phyloP scores from a whole-genome alignment of 1,140 invertebrate genomes.

The Heliconius eleuchia region DNA sequence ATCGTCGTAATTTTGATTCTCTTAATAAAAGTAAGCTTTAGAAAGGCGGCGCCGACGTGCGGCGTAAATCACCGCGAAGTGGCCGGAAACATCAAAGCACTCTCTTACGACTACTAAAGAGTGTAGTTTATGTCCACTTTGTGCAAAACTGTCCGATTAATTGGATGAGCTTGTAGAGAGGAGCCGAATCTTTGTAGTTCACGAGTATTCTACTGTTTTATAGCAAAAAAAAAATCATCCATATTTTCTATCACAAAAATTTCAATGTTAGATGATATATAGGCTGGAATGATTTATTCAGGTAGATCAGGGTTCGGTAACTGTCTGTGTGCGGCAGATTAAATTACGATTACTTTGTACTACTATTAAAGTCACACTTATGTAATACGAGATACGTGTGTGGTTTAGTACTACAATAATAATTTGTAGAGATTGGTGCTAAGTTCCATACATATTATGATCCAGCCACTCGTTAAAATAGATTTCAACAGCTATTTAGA shows the following conservation, averaged over 20 bases:
- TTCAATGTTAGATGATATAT: neutral
- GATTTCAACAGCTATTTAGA: neutral
- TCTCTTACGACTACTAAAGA: constrained; percentile 23
- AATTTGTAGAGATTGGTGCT: neutral
- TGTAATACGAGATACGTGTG: too few species aligned
- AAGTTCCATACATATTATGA: neutral
- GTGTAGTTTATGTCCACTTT: constrained; percentile 29
- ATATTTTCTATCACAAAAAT: neutral
- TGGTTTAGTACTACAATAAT: neutral
- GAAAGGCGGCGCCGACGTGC: constrained; percentile 16
- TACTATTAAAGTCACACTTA: too few species aligned
- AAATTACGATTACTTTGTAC: neutral
- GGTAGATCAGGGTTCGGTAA: too few species aligned
- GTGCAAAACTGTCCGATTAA: constrained; percentile 19
- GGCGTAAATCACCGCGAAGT: constrained; percentile 22
- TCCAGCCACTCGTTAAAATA: neutral
- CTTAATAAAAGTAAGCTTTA: neutral
- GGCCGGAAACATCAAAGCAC: constrained; percentile 28
- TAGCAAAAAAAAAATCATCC: neutral
- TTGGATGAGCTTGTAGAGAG: neutral
- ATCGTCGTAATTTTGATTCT: neutral
- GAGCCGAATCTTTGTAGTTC: neutral
- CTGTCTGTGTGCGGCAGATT: neutral
- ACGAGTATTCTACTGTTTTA: neutral
- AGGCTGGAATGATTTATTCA: too few species aligned